phyloP scores from a whole-genome alignment of 2,797 vertebrate genomes.

The Spondyliosoma cantharus region DNA sequence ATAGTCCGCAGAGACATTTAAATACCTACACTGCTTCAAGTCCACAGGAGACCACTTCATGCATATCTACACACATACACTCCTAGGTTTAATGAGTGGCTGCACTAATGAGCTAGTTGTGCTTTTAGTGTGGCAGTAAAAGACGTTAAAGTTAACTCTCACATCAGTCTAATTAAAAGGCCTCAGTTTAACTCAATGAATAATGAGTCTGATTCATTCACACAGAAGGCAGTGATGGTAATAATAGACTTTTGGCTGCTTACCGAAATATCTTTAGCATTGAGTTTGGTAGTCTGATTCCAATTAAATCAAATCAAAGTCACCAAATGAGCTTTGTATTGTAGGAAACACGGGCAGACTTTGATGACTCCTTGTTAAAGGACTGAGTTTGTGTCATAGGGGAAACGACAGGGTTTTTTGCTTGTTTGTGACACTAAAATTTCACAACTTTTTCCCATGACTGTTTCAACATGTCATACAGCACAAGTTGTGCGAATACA shows the following conservation, averaged over 20 bases:
- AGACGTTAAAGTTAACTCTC: conserved; percentile 62
- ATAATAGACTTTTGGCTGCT: conserved; percentile 39
- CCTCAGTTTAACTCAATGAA: conserved; percentile 65
- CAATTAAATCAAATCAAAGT: conserved; percentile 46
- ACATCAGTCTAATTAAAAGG: conserved; percentile 75
- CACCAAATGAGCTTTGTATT: conserved; percentile 14
- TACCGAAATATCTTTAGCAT: conserved; percentile 34
- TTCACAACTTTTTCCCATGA: conserved; percentile 15
- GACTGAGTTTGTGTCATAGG: conserved; percentile 8
- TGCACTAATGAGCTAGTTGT: conserved; percentile 68
- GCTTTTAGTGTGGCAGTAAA: conserved; percentile 72
- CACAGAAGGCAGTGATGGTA: conserved; percentile 38
- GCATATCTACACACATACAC: conserved; percentile 17
- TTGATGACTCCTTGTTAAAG: conserved; percentile 27
- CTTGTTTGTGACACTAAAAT: conserved; percentile 2
- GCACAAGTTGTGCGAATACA: neutral
- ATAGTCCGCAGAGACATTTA: neutral
- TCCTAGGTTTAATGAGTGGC: conserved; percentile 61
- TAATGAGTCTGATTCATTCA: conserved; percentile 44
- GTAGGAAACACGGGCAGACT: conserved; percentile 22
- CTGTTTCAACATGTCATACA: conserved; percentile 1
- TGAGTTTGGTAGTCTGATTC: conserved; percentile 49
- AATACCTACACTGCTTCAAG: conserved; percentile 16
- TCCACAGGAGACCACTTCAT: conserved; percentile 5
- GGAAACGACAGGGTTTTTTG: neutral